These are phyloP conservation scores for Propithecus coquereli DNA, from an alignment of 2,113 vertebrate genomes.

Conservation along the genomic window DNA sequence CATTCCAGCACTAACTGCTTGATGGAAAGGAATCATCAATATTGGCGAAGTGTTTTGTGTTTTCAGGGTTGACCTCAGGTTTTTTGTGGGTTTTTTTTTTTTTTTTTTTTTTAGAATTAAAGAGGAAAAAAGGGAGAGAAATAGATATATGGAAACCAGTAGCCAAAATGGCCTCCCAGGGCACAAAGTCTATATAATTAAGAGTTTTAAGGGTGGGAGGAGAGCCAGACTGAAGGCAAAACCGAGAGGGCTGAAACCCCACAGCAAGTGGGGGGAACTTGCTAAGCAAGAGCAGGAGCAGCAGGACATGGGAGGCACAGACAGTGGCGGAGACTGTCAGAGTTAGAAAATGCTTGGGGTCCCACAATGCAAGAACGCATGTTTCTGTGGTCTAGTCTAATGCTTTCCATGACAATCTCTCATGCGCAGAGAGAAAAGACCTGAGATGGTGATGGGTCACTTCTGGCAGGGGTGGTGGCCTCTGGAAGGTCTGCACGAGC, in stretches of 20 bases:
- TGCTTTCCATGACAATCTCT: no score
- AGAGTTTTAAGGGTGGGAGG: no score
- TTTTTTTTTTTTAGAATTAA: not conserved
- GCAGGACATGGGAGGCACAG: rapidly evolving
- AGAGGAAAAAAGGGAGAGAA: not conserved
- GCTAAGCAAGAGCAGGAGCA: not conserved
- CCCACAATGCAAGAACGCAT: rapidly evolving
- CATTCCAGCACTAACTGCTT: not conserved
- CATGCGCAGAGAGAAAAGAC: not conserved
- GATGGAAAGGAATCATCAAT: not conserved
- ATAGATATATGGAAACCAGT: not conserved
- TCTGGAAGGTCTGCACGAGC: not conserved
- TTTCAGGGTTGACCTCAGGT: not conserved
- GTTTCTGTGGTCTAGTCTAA: rapidly evolving
- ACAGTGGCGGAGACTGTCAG: rapidly evolving
- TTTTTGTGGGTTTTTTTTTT: rapidly evolving
- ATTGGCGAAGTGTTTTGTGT: not conserved
- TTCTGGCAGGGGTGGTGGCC: not conserved
- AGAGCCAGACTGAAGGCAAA: not conserved
- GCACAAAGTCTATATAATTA: not conserved
- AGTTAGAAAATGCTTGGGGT: not conserved
- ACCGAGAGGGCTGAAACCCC: not conserved
- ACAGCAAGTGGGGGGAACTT: rapidly evolving
- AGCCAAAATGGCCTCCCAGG: not conserved
- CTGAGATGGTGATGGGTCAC: not conserved